Evolutionary conservation across 2,888 invertebrate genomes (phyloP), one percentile per base, ranked within the genome.

Genomic region (Physocephala rufipes): DNA sequence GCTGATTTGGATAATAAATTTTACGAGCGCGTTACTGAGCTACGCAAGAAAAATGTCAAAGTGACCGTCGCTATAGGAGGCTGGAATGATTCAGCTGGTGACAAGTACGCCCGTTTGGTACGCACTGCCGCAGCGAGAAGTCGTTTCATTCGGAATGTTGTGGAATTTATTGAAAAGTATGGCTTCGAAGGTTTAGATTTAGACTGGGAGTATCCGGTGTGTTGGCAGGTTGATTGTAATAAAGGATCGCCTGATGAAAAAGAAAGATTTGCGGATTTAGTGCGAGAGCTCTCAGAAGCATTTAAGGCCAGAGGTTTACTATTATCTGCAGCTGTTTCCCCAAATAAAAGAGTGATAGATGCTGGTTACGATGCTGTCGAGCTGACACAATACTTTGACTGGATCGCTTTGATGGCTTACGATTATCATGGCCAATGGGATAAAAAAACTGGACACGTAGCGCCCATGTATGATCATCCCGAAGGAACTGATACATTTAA

Each of bases 361-460:
- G 91, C 90, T 71, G 95, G 95, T 0, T 96, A 96, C 81, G 93
- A 96, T 79, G 92, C 96, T 0, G 90, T 93, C 0, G 85, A 88
- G 0, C 82, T 96, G n/a, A 90, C 93, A 0, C 87, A 89, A 73
- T 91, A 94, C 81, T 88, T 96, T 73, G 95, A 95, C 83, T 95
- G 95, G 94, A 95, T 96, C 76, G 91, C 95, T 0, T 91, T 96
- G 0, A 96, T 96, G 95, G 90, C 94, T 0, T 96, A 96, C 81
- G 96, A 96, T 81, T 95, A 92, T 81, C 95, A 95, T 79, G 96
- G 95, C 0, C 95, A 95, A 80, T 95, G 95, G 95, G 95, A 95
- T 80, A 94, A 94, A 84, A 91, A 91, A 77, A 96, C 95, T 0
- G 96, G 95, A 0, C 96, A 96, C 81, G 92, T 95, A 2, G 93